Conservation (phyloP, 2,797 vertebrate species). For the Masticophis lateralis region DNA sequence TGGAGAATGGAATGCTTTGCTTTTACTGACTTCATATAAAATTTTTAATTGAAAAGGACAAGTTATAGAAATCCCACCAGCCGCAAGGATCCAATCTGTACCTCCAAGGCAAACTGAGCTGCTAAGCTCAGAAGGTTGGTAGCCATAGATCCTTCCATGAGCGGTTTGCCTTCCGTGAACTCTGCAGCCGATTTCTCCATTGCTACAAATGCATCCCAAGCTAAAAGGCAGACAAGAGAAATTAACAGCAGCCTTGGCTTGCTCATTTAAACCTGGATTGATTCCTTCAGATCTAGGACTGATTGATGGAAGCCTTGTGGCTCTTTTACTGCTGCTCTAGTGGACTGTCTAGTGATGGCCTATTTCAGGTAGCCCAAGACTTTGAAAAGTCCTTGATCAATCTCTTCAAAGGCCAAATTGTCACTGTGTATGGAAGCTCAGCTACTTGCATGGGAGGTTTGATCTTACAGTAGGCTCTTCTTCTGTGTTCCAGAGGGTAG, state of each 20-base stretch:
- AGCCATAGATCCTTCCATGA: conserved; percentile 69
- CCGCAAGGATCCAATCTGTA: conserved; percentile 41
- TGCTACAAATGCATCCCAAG: conserved; percentile 73
- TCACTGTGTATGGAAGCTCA: neutral
- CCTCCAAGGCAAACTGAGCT: conserved; percentile 89
- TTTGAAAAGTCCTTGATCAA: neutral
- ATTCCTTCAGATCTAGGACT: neutral
- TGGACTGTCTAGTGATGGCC: neutral
- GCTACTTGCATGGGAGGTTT: neutral
- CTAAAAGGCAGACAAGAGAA: conserved; percentile 67
- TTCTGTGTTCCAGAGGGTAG: neutral
- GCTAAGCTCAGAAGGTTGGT: conserved; percentile 81
- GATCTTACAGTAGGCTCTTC: neutral
- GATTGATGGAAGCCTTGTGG: no score
- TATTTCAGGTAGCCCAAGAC: neutral
- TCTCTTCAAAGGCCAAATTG: conserved; percentile 28
- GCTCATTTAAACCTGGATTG: no score
- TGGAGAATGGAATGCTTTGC: neutral
- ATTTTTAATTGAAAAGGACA: neutral
- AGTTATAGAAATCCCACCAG: neutral
- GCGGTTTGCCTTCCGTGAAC: conserved; percentile 63
- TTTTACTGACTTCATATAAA: neutral
- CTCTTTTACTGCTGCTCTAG: neutral
- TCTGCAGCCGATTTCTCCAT: conserved; percentile 72
- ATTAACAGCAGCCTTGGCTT: no score